Base-by-base conservation (phyloP, 2,113 vertebrate genomes). In the Aleadryas rufinucha region DNA sequence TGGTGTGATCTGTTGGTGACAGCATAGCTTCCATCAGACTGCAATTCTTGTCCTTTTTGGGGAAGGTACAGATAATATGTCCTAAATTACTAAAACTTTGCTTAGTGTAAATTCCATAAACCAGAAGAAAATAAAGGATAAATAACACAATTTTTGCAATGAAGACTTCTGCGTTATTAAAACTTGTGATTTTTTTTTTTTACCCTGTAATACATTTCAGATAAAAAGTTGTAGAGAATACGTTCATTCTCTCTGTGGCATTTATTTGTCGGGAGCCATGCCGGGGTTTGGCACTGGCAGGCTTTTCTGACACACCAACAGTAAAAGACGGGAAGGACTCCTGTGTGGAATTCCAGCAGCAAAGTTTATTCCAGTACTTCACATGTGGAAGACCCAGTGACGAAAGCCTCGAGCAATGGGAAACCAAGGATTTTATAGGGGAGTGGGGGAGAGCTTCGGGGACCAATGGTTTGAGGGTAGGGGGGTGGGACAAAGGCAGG, bases 201-300 rank as follows among this genome's bases (percentile, higher is more conserved):
- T 89, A 26, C 44, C 54, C 22, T 93, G 86, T 90, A 95, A 93
- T 97, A 65, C 50, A 60, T 78, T 61, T 33, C 31, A 54, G 90
- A 96, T 84, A 91, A 91, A 89, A 93, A 95, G 89, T 92, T 97
- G 78, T 13, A 89, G 63, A 91, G 77, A 97, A 54, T 66, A 33
- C 17, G 3, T 95, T 96, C 79, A 74, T 97, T 91, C 69, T 94
- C 41, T 87, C 35, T 78, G 23, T 96, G 93, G 57, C 64, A 85
- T 97, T 97, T 97, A 97, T 97, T 97, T 95, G n/a, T n/a, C n/a
- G n/a, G n/a, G n/a, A n/a, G n/a, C n/a, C n/a, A n/a, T n/a, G n/a
- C n/a, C n/a, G n/a, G n/a, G n/a, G n/a, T n/a, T n/a, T n/a, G n/a
- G n/a, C n/a, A n/a, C n/a, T n/a, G n/a, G n/a, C n/a, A n/a, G n/a